Evolutionary conservation across 2,888 invertebrate genomes (phyloP).

Genomic region (Pyrocoelia pectoralis): DNA sequence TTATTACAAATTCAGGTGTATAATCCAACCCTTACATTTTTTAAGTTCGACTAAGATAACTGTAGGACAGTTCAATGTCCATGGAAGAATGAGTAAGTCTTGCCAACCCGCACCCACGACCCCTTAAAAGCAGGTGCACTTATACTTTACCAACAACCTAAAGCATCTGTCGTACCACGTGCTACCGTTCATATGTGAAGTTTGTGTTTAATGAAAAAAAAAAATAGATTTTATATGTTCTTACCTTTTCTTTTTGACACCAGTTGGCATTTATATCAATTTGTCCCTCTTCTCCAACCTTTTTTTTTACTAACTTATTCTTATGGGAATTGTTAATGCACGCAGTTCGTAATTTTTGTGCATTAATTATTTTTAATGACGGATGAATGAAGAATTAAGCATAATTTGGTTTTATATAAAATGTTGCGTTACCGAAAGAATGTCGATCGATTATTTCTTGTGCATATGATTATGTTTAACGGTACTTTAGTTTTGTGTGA

Average conservation of each 20-base stretch:
- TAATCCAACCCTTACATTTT: conserved; percentile 27
- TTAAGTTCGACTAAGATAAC: conserved; percentile 19
- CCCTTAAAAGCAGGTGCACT: conserved; percentile 34
- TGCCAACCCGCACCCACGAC: conserved; percentile 28
- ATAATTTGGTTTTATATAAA: too few species aligned
- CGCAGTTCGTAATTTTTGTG: too few species aligned
- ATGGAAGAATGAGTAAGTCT: conserved; percentile 20
- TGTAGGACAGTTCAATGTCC: conserved; percentile 33
- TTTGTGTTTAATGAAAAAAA: conserved; percentile 11
- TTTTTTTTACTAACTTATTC: background rate
- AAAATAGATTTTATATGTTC: background rate
- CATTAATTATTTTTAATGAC: too few species aligned
- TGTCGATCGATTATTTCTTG: too few species aligned
- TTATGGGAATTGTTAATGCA: background rate
- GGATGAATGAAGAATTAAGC: too few species aligned
- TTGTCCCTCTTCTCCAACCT: background rate
- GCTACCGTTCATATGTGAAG: conserved; percentile 26
- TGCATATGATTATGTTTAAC: too few species aligned
- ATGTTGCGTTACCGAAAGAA: too few species aligned
- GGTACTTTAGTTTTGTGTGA: too few species aligned
- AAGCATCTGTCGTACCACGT: conserved; percentile 33
- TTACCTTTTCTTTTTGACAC: conserved; percentile 17
- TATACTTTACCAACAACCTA: conserved; percentile 21
- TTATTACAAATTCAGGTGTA: conserved; percentile 29
- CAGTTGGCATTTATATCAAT: conserved; percentile 17